These are phyloP conservation scores for Danio albolineatus DNA, from an alignment of 2,797 vertebrate species.

Conservation along the genomic window DNA sequence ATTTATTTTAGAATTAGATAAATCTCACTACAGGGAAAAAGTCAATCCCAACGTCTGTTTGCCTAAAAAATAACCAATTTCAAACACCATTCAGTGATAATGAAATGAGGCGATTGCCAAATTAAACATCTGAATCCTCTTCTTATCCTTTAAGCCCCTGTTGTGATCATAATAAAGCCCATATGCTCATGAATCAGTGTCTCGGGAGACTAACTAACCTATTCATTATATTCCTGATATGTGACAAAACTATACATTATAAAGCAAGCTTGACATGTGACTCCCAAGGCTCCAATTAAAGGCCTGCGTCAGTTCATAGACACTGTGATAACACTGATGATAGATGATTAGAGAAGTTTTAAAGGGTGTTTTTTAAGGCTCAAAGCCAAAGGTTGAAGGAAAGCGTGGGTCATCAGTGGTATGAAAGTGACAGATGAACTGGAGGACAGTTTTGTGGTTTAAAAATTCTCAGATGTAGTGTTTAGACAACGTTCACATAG, in stretches of 20 bases:
- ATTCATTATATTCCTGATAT: not conserved
- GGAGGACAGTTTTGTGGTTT: not conserved
- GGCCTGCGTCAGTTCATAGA: no score
- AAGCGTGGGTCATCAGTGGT: not conserved
- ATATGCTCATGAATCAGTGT: not conserved
- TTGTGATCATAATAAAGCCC: not conserved
- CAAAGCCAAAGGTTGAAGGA: conserved; percentile 14
- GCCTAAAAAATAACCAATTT: no score
- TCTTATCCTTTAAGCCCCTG: no score
- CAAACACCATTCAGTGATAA: no score
- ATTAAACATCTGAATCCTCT: no score
- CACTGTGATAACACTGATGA: not conserved
- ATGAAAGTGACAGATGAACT: not conserved
- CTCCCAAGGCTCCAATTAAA: conserved; percentile 9
- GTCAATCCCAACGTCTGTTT: no score
- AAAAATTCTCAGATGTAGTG: not conserved
- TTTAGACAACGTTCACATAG: not conserved
- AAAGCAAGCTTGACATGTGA: not conserved
- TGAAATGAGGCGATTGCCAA: not conserved
- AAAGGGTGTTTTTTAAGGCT: conserved; percentile 10
- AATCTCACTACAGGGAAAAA: no score
- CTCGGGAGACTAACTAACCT: not conserved
- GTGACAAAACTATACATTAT: not conserved
- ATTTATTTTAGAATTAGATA: no score
- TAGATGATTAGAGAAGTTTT: not conserved